phyloP scores from a whole-genome alignment of 2,113 vertebrate genomes.

The Pitta sordida region DNA sequence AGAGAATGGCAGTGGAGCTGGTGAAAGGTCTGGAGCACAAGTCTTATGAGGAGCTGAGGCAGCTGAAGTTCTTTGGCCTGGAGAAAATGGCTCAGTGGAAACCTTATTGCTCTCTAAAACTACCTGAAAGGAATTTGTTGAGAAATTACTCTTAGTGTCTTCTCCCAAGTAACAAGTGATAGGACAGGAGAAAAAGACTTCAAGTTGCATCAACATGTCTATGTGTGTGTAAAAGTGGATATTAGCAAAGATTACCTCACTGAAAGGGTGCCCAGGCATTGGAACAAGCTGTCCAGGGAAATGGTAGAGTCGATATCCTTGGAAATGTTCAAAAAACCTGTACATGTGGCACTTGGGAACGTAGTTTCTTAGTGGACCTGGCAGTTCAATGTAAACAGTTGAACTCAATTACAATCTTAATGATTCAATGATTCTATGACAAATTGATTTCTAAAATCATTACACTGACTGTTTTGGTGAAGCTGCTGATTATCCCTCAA shows the following conservation, averaged over 20 bases:
- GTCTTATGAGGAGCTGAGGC: not conserved
- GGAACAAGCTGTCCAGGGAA: not conserved
- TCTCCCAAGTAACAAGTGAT: not conserved
- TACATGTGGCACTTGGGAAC: not conserved
- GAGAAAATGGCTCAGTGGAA: not conserved
- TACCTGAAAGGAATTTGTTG: not conserved
- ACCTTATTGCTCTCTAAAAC: not conserved
- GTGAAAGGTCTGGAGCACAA: not conserved
- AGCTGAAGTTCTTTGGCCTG: not conserved
- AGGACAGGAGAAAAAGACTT: not conserved
- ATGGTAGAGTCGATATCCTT: not conserved
- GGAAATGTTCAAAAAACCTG: not conserved
- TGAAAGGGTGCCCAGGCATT: not conserved
- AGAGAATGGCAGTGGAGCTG: not conserved
- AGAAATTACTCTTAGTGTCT: not conserved
- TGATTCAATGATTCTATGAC: not conserved
- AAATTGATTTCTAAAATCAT: not conserved
- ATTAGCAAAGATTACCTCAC: not conserved
- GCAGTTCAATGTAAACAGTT: not conserved
- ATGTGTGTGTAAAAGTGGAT: not conserved
- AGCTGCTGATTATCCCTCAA: not conserved
- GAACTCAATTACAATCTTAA: not conserved
- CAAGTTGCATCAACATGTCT: rapidly evolving
- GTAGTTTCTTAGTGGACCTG: not conserved
- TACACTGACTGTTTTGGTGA: not conserved